phyloP scores from a whole-genome alignment of 2,113 vertebrate species.

The Crypturellus undulatus region DNA sequence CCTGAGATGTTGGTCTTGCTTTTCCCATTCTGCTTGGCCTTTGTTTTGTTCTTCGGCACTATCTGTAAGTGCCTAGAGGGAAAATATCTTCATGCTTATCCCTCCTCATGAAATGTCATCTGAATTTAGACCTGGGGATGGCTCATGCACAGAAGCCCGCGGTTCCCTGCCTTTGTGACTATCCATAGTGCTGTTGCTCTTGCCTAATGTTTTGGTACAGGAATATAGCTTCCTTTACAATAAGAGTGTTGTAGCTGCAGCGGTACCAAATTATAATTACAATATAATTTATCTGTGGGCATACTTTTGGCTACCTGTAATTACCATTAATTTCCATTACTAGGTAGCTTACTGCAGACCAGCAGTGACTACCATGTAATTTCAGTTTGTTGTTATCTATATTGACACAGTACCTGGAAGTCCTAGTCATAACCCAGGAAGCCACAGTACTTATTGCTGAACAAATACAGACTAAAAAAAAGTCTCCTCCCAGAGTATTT shows the following conservation, averaged over 20 bases:
- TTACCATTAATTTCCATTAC: conserved; percentile 1
- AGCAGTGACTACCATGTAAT: neutral
- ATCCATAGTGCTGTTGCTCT: neutral
- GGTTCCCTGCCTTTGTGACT: neutral
- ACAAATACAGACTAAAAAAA: neutral
- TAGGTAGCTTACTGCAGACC: neutral
- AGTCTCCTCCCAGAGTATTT: neutral
- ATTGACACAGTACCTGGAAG: neutral
- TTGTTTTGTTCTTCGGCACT: neutral
- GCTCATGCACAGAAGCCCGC: neutral
- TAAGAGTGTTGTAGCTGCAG: neutral
- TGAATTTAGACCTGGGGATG: neutral
- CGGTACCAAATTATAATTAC: conserved; percentile 1
- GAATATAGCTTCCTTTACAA: neutral
- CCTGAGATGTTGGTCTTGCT: neutral
- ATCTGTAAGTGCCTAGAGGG: neutral
- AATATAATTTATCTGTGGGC: neutral
- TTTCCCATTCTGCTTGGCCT: neutral
- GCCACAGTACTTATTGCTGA: neutral
- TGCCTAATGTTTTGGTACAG: neutral
- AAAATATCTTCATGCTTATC: neutral
- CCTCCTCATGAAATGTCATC: neutral
- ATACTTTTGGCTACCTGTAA: neutral
- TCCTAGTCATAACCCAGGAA: neutral
- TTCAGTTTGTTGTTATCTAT: conserved; percentile 3